Conservation (phyloP, 2,797 vertebrate species). For the Notolabrus celidotus region DNA sequence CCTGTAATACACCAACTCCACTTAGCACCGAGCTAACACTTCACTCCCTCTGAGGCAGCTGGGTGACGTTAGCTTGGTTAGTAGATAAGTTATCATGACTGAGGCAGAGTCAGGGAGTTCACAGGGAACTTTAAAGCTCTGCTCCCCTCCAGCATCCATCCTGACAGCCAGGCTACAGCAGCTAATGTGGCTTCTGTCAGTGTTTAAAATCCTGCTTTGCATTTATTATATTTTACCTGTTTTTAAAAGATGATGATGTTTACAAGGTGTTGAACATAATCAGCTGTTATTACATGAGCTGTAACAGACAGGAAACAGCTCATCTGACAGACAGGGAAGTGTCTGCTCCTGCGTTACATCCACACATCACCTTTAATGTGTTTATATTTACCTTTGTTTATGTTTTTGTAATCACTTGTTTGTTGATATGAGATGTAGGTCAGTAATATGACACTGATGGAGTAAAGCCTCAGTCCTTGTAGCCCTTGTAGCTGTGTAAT, state of each 20-base stretch:
- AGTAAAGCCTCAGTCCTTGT: not conserved
- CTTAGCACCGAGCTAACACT: conserved; percentile 58
- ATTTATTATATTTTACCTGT: not conserved
- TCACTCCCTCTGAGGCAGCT: conserved; percentile 5
- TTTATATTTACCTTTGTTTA: not conserved
- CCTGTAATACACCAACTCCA: conserved; percentile 63
- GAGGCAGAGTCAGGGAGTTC: too few species aligned
- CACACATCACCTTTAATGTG: not conserved
- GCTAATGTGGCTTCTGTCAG: conserved; percentile 26
- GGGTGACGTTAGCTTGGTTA: too few species aligned
- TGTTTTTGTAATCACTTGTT: conserved; percentile 4
- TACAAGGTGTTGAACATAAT: conserved; percentile 3
- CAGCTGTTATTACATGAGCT: not conserved
- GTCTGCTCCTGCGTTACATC: conserved; percentile 1
- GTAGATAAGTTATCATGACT: too few species aligned
- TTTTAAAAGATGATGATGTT: not conserved
- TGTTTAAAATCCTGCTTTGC: conserved; percentile 1
- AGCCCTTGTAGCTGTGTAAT: not conserved
- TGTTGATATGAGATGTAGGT: not conserved
- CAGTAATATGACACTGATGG: not conserved
- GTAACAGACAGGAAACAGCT: conserved; percentile 1
- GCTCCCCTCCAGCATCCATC: not conserved
- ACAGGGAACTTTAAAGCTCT: not conserved
- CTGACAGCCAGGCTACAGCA: conserved; percentile 8
- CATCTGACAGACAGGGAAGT: not conserved